Base-by-base conservation (phyloP, 1,140 invertebrate species). In the Zaprionus taronus region DNA sequence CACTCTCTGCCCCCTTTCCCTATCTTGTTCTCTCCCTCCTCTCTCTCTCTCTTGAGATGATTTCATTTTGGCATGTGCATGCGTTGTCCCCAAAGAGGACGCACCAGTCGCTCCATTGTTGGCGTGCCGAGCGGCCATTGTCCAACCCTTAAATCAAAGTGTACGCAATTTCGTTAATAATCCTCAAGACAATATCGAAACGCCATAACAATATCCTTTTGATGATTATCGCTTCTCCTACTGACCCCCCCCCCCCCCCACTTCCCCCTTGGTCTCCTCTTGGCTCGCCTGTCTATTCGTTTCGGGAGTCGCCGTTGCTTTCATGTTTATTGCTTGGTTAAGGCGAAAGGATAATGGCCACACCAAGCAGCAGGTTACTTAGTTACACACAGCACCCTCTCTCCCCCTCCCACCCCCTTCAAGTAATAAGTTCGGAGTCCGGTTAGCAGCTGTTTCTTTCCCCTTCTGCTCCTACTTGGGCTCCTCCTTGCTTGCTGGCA, bases 161-260 rank as follows among this genome's bases (percentile, higher is more conserved):
- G 79, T 70, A 73, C 89, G 89, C 89, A 91, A 91, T 91, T 91
- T 91, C 77, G 73, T 85, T 89, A 89, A 91, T 91, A 91, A 91
- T 91, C 89, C 89, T 84, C 84, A 85, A 89, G 89, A 91, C 89
- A 91, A 91, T 91, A 91, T 91, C 82, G 89, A 84, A 91, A 80
- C 72, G 68, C 79, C 72, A 91, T 91, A 91, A 91, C 89, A 91
- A 91, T 91, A 91, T 91, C 89, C 89, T 91, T 91, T 90, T 89
- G 89, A 91, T 91, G 89, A 89, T 91, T 91, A 91, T 91, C 84
- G 89, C 61, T 71, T 64, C 76, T 58, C 65, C 87, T 56, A 73
- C 58, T 78, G 20, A 41, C 38, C 28, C 17, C 28, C 38, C 28
- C 53, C 28, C 20, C 1, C 20, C 26, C 53, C 20, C 47, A 17